Conservation (phyloP, 2,113 vertebrate genomes). For the Lophotis ruficrista region DNA sequence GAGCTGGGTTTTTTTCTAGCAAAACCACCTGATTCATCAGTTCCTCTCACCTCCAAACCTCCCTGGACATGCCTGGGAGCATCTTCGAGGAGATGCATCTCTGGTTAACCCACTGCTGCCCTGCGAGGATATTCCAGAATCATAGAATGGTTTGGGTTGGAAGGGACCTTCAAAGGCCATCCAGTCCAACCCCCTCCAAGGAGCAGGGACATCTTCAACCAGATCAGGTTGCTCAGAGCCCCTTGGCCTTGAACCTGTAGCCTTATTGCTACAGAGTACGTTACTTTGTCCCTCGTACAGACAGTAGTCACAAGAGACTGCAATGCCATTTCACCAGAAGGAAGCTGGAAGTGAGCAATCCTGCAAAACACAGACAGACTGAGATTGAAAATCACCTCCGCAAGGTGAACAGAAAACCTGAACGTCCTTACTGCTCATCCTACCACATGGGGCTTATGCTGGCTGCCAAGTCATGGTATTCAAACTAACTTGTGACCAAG, state of each 20-base stretch:
- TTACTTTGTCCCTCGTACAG: fast-evolving
- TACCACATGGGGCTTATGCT: neutral
- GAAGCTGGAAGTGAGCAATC: neutral
- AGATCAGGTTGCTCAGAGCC: too few relatives aligned
- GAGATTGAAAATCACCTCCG: neutral
- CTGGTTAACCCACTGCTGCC: neutral
- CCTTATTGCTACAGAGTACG: neutral
- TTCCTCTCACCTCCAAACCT: neutral
- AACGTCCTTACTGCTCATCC: neutral
- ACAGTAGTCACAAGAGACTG: neutral
- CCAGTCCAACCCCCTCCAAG: too few relatives aligned
- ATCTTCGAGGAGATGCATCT: neutral
- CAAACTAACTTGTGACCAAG: neutral
- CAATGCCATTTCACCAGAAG: neutral
- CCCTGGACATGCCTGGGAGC: neutral
- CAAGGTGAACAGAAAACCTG: neutral
- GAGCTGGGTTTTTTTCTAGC: neutral
- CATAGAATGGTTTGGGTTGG: too few relatives aligned
- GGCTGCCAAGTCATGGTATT: neutral
- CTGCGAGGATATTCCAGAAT: neutral
- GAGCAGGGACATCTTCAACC: too few relatives aligned
- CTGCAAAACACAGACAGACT: neutral
- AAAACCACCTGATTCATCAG: neutral
- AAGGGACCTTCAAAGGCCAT: too few relatives aligned
- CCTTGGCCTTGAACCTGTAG: too few relatives aligned